These are phyloP conservation scores for Sinosuthora webbiana DNA, from an alignment of 2,113 vertebrate genomes.

Conservation along the genomic window DNA sequence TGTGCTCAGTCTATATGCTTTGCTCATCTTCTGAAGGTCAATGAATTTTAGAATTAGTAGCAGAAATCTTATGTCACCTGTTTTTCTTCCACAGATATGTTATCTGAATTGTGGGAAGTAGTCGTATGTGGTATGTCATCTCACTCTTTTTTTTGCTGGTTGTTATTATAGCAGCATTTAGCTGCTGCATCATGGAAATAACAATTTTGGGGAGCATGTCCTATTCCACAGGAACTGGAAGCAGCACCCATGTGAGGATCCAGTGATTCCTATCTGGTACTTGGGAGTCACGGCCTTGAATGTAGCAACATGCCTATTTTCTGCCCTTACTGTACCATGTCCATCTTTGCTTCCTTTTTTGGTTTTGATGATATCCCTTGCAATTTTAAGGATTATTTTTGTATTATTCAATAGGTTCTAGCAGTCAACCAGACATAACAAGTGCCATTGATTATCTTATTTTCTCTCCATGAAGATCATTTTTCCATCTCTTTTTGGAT, in stretches of 20 bases:
- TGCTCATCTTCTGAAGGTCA: neutral
- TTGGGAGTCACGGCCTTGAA: neutral
- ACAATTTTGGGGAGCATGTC: neutral
- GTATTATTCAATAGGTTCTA: neutral
- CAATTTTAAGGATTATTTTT: neutral
- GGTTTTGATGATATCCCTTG: neutral
- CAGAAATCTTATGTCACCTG: neutral
- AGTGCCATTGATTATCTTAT: neutral
- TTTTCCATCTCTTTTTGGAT: neutral
- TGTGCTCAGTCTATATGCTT: neutral
- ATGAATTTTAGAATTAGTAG: neutral
- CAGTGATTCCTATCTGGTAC: neutral
- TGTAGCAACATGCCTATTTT: neutral
- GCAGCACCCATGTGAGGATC: neutral
- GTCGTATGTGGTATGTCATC: neutral
- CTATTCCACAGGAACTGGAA: neutral
- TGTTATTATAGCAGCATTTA: neutral
- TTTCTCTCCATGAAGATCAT: neutral
- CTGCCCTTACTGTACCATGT: fast-evolving
- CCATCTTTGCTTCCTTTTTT: neutral
- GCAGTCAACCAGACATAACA: neutral
- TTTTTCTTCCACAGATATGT: neutral
- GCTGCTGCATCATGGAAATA: neutral
- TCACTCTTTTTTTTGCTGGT: neutral
- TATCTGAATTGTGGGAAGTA: neutral